Evolutionary conservation across 2,797 vertebrate species (phyloP), one percentile per base, ranked within the genome.

Genomic region (Dendrocincla fuliginosa): DNA sequence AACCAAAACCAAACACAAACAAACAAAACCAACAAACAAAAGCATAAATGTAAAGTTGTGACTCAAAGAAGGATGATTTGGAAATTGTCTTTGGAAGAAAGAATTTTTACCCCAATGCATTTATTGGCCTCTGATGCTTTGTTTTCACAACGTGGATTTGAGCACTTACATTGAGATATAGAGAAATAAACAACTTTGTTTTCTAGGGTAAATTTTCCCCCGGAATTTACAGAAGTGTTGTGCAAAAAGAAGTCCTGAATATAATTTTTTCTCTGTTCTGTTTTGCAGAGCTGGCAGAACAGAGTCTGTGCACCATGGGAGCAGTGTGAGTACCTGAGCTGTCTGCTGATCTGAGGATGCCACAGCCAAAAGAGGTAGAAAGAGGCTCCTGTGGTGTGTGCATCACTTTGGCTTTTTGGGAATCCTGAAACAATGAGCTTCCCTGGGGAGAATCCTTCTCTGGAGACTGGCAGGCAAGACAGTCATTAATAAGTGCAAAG

Each of bases 241-340:
- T 5, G 2, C 11, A 30, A 23, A 16, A 86, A 61, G 47, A 93
- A 85, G 20, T 46, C 11, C 8, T 11, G 13, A 22, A 73, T n/a
- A 3, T 2, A 2, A 69, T 50, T 1, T 56, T 77, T 76, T 35
- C 28, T 57, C 55, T 30, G 0, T 46, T 50, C 23, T 61, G 16
- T 35, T 44, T 28, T 10, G 13, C 13, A 56, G 71, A 73, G 46
- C 27, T 32, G 25, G 11, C 42, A 69, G 50, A 57, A 33, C 2
- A 42, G 63, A 39, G 6, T 16, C 63, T 39, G 16, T 32, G 35
- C 9, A 6, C 33, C 3, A 0, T 3, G 9, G 53, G 7, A 74
- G 32, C 1, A 8, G 37, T 0, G 4, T 1, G 5, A 74, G 56
- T 3, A 4, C 56, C 30, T 32, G 13, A 42, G 30, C 30, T 52